Percentiles rank a stretch among this genome's conserved stretches.
Evolutionary conservation across 2,113 vertebrate genomes (phyloP).

Genomic region (Cygnus atratus): DNA sequence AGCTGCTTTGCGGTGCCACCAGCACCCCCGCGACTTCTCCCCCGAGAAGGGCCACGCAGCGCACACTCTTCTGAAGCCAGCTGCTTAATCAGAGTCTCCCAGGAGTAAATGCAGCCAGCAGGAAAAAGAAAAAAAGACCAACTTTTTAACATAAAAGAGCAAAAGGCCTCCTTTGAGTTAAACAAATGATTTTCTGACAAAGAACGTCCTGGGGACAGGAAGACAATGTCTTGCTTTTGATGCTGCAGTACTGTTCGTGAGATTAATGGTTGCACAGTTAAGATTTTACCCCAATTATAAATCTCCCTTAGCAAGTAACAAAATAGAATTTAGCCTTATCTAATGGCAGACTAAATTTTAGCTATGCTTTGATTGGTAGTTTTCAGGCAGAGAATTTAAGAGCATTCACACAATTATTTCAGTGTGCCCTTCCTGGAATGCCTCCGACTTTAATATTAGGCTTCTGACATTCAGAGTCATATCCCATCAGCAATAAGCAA

Average conservation of each 20-base stretch:
- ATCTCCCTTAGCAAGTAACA: neutral
- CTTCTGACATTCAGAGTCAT: neutral
- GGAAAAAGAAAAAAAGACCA: neutral
- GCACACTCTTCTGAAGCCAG: neutral
- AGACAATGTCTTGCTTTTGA: neutral
- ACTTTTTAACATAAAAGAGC: neutral
- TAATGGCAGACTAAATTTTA: neutral
- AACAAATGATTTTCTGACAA: neutral
- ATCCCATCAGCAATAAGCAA: neutral
- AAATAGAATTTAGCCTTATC: neutral
- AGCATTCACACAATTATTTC: neutral
- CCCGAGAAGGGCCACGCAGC: neutral
- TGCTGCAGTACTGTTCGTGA: neutral
- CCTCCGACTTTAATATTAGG: fast-evolving
- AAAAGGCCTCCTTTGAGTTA: neutral
- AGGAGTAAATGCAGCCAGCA: neutral
- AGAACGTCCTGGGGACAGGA: neutral
- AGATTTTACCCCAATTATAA: neutral
- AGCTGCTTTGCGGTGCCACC: neutral
- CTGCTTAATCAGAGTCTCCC: neutral
- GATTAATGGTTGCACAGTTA: neutral
- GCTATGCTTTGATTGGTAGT: neutral
- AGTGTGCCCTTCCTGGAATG: neutral
- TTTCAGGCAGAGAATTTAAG: neutral
- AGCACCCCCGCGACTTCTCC: neutral